Conservation (phyloP, 2,888 invertebrate species). For the Electrophaes corylata region DNA sequence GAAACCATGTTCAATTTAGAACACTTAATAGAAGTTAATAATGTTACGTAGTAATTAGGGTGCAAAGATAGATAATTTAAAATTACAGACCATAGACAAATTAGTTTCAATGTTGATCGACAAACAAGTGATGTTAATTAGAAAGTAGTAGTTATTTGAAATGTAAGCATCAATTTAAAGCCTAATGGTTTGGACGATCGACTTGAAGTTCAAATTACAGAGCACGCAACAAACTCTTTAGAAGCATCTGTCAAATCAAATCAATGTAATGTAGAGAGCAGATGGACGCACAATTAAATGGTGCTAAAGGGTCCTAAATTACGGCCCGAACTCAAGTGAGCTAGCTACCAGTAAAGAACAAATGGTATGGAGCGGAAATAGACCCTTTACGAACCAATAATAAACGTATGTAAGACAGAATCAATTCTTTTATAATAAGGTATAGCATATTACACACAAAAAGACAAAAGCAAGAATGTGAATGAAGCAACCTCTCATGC, state of each 20-base stretch:
- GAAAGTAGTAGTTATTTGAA: constrained; percentile 25
- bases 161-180: constrained; percentile 23
- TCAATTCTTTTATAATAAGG: no score
- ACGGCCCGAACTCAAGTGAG: constrained; percentile 16
- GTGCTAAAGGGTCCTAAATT: constrained; percentile 20
- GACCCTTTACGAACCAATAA: no score
- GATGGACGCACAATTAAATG: constrained; percentile 58
- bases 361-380: constrained; percentile 9
- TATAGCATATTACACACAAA: no score
- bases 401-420: no score
- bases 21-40: background rate
- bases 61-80: background rate
- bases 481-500: background rate
- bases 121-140: constrained; percentile 30
- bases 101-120: constrained; percentile 15
- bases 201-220: constrained; percentile 38
- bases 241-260: constrained; percentile 44
- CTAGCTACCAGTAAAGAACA: constrained; percentile 6
- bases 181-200: constrained; percentile 21
- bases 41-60: background rate
- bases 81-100: constrained; percentile 7
- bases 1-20: no score
- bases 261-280: constrained; percentile 55
- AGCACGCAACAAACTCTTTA: constrained; percentile 33
- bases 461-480: background rate